These are phyloP conservation scores for Phrynocephalus forsythii DNA, from an alignment of 2,797 vertebrate genomes.

Conservation along the genomic window DNA sequence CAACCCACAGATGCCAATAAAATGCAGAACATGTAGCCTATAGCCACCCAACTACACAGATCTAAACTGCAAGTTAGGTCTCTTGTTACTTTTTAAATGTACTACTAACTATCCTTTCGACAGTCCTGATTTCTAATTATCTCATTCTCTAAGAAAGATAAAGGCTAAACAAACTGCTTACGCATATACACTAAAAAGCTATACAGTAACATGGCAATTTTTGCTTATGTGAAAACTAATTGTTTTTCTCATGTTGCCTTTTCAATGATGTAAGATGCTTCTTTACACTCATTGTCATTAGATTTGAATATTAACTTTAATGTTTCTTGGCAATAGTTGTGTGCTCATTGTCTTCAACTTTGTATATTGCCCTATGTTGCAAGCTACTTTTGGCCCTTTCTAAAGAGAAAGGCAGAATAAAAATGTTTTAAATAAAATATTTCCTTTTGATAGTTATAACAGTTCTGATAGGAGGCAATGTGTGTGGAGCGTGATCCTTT, in stretches of 20 bases:
- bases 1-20: too few species aligned
- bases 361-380: too few species aligned
- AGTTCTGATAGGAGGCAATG: background rate
- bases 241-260: background rate
- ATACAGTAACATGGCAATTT: background rate
- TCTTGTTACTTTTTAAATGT: background rate
- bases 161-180: background rate
- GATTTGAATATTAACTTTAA: too few species aligned
- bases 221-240: background rate
- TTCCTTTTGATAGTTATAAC: background rate
- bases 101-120: background rate
- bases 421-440: background rate
- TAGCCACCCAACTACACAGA: background rate
- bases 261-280: too few species aligned
- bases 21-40: background rate
- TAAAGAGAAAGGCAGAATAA: too few species aligned
- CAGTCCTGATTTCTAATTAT: background rate
- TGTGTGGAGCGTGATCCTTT: background rate
- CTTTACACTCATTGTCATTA: too few species aligned
- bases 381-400: too few species aligned
- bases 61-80: background rate
- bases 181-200: too few species aligned
- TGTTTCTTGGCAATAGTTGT: too few species aligned
- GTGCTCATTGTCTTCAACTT: too few species aligned
- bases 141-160: background rate